A percentile compares a stretch with the other conserved stretches of the same genome.
phyloP scores from a whole-genome alignment of 2,113 vertebrate genomes.

The Crotalus helleri region DNA sequence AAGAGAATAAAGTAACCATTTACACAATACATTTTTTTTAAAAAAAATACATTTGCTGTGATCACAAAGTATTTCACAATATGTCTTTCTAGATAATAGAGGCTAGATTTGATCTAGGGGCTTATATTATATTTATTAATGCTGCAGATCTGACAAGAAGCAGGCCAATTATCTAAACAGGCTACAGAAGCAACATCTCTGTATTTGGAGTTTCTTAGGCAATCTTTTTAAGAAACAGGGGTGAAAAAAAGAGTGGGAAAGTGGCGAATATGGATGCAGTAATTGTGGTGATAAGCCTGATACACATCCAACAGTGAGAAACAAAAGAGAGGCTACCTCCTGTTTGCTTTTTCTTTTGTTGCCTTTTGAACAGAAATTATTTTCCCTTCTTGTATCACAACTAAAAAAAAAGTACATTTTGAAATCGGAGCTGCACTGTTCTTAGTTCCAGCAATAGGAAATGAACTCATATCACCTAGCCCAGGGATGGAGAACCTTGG shows the following conservation, averaged over 20 bases:
- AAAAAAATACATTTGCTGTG: not conserved
- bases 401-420: not conserved
- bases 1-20: not conserved
- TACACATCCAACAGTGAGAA: not conserved
- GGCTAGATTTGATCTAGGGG: not conserved
- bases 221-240: not conserved
- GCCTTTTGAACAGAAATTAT: not conserved
- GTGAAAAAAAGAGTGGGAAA: not conserved
- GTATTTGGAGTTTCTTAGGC: not conserved
- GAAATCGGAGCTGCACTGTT: not conserved
- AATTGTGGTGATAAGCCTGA: not conserved
- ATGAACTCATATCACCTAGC: constrained; percentile 7
- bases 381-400: not conserved
- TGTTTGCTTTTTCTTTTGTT: not conserved
- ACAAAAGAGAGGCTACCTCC: not conserved
- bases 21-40: not conserved
- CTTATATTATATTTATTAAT: not conserved
- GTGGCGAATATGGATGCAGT: not conserved
- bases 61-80: not conserved
- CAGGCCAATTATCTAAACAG: not conserved
- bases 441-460: constrained; percentile 6
- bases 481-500: too few species aligned
- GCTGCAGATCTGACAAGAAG: not conserved
- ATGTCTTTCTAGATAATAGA: not conserved
- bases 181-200: not conserved